Evolutionary conservation across 2,888 invertebrate genomes (phyloP).

Genomic region (Acrocyrtus sp.): DNA sequence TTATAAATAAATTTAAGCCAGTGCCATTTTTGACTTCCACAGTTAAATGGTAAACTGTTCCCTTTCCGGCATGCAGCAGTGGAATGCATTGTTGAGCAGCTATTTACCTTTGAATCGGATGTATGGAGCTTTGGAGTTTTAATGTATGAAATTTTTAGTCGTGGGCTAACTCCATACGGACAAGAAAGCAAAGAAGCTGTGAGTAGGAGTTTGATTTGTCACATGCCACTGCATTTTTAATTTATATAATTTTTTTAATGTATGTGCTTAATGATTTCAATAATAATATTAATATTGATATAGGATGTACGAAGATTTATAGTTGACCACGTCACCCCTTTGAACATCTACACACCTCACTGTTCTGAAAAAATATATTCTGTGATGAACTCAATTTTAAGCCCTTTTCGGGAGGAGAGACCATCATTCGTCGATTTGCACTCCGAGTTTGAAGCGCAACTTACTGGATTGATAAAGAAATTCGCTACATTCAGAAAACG

Average conservation of each 20-base stretch:
- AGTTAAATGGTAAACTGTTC: conserved; percentile 56
- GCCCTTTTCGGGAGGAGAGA: conserved; percentile 11
- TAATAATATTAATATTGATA: background rate
- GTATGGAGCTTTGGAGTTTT: conserved; percentile 56
- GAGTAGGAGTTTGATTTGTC: background rate
- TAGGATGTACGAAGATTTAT: conserved; percentile 53
- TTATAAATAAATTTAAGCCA: background rate
- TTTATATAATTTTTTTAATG: no score
- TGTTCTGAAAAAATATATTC: conserved; percentile 33
- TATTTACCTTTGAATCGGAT: conserved; percentile 52
- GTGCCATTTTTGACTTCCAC: background rate
- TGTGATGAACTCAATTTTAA: conserved; percentile 41
- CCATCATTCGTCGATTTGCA: conserved; percentile 34
- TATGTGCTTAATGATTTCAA: background rate
- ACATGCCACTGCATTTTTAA: no score
- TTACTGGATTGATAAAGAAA: conserved; percentile 13
- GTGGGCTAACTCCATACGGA: conserved; percentile 53
- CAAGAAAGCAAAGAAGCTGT: conserved; percentile 51
- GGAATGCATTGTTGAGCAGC: conserved; percentile 55
- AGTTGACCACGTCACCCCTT: conserved; percentile 47
- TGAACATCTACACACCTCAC: conserved; percentile 21
- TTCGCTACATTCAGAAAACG: background rate
- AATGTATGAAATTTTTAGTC: conserved; percentile 52
- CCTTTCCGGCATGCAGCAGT: conserved; percentile 57
- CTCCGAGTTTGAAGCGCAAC: conserved; percentile 17